phyloP scores from a whole-genome alignment of 2,113 vertebrate genomes.

The Brachyistius frenatus region DNA sequence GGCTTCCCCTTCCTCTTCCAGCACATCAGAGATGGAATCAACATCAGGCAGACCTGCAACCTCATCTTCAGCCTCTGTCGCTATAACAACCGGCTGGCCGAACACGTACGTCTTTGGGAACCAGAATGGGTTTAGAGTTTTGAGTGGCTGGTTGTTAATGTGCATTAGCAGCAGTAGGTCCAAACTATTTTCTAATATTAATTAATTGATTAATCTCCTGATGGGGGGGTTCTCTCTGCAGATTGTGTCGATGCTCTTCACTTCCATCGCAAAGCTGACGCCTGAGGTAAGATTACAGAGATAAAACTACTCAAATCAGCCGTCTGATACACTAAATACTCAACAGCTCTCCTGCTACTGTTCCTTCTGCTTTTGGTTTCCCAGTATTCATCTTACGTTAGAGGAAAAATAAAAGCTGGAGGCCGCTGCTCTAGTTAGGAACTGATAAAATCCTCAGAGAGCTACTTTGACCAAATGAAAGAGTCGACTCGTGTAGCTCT shows the following conservation, averaged over 20 bases:
- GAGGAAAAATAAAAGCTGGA: too few relatives aligned
- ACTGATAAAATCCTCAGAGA: too few relatives aligned
- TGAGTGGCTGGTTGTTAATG: neutral
- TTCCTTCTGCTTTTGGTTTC: too few relatives aligned
- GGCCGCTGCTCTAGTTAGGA: too few relatives aligned
- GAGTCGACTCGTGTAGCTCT: too few relatives aligned
- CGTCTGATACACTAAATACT: too few relatives aligned
- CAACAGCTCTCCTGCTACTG: too few relatives aligned
- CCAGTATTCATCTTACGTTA: too few relatives aligned
- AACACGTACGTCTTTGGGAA: conserved; percentile 87
- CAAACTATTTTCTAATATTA: accelerated
- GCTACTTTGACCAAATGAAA: too few relatives aligned
- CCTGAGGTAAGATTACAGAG: conserved; percentile 88
- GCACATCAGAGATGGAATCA: conserved; percentile 99
- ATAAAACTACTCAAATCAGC: too few relatives aligned
- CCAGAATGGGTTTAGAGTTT: neutral
- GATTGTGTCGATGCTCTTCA: conserved; percentile 99
- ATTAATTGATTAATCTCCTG: neutral
- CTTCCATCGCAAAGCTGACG: conserved; percentile 98
- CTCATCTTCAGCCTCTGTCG: conserved; percentile 99
- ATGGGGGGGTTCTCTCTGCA: conserved; percentile 58
- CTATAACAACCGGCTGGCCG: conserved; percentile 97
- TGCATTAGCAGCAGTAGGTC: too few relatives aligned
- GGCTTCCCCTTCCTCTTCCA: conserved; percentile 99
- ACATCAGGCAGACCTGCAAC: conserved; percentile 99